These are phyloP conservation scores for Sisyra terminalis DNA, from an alignment of 2,888 invertebrate genomes.

Conservation along the genomic window DNA sequence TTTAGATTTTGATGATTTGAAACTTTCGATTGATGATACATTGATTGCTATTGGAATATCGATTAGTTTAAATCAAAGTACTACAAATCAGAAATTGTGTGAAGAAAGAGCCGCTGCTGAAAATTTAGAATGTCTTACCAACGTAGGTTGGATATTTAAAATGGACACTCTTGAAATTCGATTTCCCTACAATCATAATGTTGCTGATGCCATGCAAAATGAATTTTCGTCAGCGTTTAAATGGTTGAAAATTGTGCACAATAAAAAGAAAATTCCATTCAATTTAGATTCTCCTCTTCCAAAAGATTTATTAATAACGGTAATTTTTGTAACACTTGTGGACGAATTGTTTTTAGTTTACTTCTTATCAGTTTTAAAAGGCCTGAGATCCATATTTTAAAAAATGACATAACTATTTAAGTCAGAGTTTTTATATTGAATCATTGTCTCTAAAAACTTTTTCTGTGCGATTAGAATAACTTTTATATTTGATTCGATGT, in stretches of 20 bases:
- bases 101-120: slow-evolving; percentile 61
- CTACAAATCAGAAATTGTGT: slow-evolving; percentile 44
- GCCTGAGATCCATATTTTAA: too few relatives aligned
- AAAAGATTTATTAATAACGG: slow-evolving; percentile 77
- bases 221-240: slow-evolving; percentile 82
- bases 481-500: too few relatives aligned
- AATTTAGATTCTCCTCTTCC: slow-evolving; percentile 58
- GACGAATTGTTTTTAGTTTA: too few relatives aligned
- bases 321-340: too few relatives aligned
- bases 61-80: slow-evolving; percentile 40
- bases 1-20: background rate
- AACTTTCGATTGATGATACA: slow-evolving; percentile 47
- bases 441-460: too few relatives aligned
- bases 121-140: slow-evolving; percentile 49
- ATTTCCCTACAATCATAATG: slow-evolving; percentile 79
- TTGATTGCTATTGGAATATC: slow-evolving; percentile 58
- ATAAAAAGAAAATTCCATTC: slow-evolving; percentile 47
- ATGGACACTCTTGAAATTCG: slow-evolving; percentile 48
- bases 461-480: too few relatives aligned
- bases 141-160: slow-evolving; percentile 51
- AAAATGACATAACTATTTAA: too few relatives aligned
- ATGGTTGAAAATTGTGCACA: slow-evolving; percentile 83
- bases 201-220: slow-evolving; percentile 74
- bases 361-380: too few relatives aligned
- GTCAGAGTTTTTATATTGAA: too few relatives aligned